Base-by-base conservation (phyloP, 2,113 vertebrate species). In the Tetraodon nigroviridis region DNA sequence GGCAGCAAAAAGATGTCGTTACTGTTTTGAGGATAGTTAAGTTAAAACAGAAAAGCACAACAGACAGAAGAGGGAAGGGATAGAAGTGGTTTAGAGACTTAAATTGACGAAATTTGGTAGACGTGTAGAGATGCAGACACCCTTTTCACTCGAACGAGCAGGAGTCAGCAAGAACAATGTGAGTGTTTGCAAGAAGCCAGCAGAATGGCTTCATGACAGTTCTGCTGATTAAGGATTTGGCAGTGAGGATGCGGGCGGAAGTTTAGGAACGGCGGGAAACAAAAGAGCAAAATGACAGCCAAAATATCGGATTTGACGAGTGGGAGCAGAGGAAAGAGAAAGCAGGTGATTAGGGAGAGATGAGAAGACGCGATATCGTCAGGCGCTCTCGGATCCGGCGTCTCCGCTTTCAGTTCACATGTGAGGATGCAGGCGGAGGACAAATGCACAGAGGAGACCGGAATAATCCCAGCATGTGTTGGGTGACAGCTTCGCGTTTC, bases 191-290 rank as follows among this genome's bases (percentile, higher is more conserved):
- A 69, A 68, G 76, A 47, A 62, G 78, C 80, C 76, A 78, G 64
- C 76, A 78, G 78, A 79, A 79, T 80, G 75, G 69, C 79, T 66
- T 76, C 80, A 61, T 86, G 84, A 86, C 82, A 85, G 84, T 80
- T 81, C 29, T 47, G 70, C 76, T 85, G 84, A 88, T 88, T 85
- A 88, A 86, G 84, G 82, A 84, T 78, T 84, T 76, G 51, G 62
- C 72, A 80, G 67, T 50, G 69, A 68, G 46, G 62, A 72, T 64
- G 57, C 69, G 71, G 67, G 69, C 3, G 58, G 65, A 72, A 72
- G 73, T 76, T 69, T 61, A 56, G 67, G 3, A 45, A 65, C 71
- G 76, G 80, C 51, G 59, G 72, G 71, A 77, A 79, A 82, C 79
- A 78, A 61, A 62, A 76, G 79, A 75, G 79, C 81, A 82, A 84